Base-by-base conservation (phyloP, 2,113 vertebrate genomes). In the Xiphophorus couchianus region DNA sequence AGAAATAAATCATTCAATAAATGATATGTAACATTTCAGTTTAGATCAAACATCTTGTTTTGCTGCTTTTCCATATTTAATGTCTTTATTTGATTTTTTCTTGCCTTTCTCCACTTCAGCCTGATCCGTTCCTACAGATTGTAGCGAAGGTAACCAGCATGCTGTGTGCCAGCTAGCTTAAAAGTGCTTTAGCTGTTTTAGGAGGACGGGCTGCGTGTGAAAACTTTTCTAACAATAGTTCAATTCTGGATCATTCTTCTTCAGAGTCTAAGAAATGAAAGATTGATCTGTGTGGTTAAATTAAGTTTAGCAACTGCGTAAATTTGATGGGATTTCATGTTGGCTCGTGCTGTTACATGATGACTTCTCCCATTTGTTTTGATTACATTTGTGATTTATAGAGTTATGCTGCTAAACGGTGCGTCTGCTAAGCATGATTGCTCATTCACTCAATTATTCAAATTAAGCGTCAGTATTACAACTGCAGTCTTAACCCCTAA, bases 401-500 rank as follows among this genome's bases (percentile, higher is more conserved):
- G 80, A 61, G 76, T 84, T 88, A 66, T 82, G 85, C 79, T 77
- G 86, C 83, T 72, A 70, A 83, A 85, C 78, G 65, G 83, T 78
- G 85, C 77, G 79, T 84, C 86, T 83, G 69, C 83, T 84, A 83
- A 86, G 79, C 83, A 86, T 87, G 85, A 91, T 90, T 84, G 87
- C 74, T 91, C 89, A 91, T 89, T 91, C 85, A 90, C 84, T 91
- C 86, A 91, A 85, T 90, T 91, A 91, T 92, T 92, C 87, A 90
- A 89, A 90, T 91, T 83, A 90, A 87, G 86, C 80, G 67, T 78
- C 62, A 72, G 83, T 85, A 87, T 88, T 91, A 91, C 87, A 91
- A 90, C 84, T 80, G 73, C 87, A 88, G 89, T 63, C 74, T 86
- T 91, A 88, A 92, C 87, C 91, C 83, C 82, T 80, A 78, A 89